These are phyloP conservation scores for Lithobates sylvaticus DNA, from an alignment of 2,797 vertebrate species.

Conservation along the genomic window DNA sequence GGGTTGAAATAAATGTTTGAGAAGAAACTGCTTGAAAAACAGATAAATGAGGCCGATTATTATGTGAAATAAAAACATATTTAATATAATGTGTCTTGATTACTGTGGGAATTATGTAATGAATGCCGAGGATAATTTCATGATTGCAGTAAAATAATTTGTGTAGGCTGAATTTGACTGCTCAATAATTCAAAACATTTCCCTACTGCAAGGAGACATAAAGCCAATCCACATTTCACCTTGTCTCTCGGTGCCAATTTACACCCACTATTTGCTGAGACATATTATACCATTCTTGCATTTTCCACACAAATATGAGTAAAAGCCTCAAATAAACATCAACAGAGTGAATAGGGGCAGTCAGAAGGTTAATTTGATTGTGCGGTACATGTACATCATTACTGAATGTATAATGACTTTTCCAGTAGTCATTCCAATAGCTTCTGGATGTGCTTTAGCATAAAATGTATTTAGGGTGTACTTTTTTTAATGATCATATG, in stretches of 20 bases:
- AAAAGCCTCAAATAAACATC: slow-evolving; percentile 10
- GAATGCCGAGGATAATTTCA: slow-evolving; percentile 53
- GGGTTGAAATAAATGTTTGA: slow-evolving; percentile 26
- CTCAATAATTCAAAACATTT: slow-evolving; percentile 56
- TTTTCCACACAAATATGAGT: slow-evolving; percentile 19
- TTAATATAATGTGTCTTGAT: slow-evolving; percentile 57
- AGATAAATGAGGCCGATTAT: slow-evolving; percentile 19
- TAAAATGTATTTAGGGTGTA: not conserved
- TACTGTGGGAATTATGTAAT: slow-evolving; percentile 53
- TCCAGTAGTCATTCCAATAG: not conserved
- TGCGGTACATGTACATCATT: not conserved
- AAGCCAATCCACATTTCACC: slow-evolving; percentile 38
- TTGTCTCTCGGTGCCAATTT: slow-evolving; percentile 34
- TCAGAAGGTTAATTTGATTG: not conserved
- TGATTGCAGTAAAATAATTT: slow-evolving; percentile 57
- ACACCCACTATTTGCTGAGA: slow-evolving; percentile 47
- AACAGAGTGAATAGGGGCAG: not conserved
- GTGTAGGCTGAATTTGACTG: slow-evolving; percentile 56
- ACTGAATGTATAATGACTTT: not conserved
- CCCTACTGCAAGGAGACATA: slow-evolving; percentile 37
- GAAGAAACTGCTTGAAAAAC: not conserved
- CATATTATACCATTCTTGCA: slow-evolving; percentile 14
- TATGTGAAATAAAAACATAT: slow-evolving; percentile 52
- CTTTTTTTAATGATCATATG: not conserved
- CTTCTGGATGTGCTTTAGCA: not conserved